A percentile compares a stretch with the other conserved stretches of the same genome.
Evolutionary conservation across 2,888 invertebrate species (phyloP).

Genomic region (Ellobium chinense): DNA sequence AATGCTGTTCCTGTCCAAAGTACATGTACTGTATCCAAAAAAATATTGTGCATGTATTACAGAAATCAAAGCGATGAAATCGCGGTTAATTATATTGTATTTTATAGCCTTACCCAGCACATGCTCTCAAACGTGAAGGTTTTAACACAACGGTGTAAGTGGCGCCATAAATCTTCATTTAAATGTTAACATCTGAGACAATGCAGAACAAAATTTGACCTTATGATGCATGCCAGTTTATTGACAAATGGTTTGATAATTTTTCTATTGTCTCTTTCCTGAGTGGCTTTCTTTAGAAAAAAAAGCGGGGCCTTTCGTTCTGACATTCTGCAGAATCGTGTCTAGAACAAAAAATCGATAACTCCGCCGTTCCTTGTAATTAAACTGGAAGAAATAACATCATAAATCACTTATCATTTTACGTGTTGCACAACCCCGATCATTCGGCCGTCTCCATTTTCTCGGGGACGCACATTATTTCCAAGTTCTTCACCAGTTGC

Average conservation of each 20-base stretch:
- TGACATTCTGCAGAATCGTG: neutral
- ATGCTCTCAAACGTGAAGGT: neutral
- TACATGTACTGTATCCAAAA: too few relatives aligned
- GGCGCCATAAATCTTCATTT: constrained; percentile 7
- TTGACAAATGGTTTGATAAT: constrained; percentile 5
- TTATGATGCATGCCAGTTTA: constrained; percentile 1
- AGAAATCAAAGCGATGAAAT: neutral
- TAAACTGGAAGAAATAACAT: constrained; percentile 20
- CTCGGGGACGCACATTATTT: too few relatives aligned
- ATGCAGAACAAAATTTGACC: neutral
- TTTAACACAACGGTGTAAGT: neutral
- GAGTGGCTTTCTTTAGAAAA: constrained; percentile 7
- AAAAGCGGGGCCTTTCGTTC: neutral
- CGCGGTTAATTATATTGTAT: neutral
- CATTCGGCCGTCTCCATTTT: constrained; percentile 13
- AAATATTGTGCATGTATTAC: too few relatives aligned
- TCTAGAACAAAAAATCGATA: constrained; percentile 3
- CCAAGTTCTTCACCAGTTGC: too few relatives aligned
- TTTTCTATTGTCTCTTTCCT: neutral
- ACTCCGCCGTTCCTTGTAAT: neutral
- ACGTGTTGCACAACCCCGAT: neutral
- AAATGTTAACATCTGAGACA: too few relatives aligned
- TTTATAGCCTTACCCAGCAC: constrained; percentile 1
- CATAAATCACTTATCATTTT: constrained; percentile 25
- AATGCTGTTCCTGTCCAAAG: too few relatives aligned